phyloP scores from a whole-genome alignment of 2,888 invertebrate genomes.

The Dynastes maya region DNA sequence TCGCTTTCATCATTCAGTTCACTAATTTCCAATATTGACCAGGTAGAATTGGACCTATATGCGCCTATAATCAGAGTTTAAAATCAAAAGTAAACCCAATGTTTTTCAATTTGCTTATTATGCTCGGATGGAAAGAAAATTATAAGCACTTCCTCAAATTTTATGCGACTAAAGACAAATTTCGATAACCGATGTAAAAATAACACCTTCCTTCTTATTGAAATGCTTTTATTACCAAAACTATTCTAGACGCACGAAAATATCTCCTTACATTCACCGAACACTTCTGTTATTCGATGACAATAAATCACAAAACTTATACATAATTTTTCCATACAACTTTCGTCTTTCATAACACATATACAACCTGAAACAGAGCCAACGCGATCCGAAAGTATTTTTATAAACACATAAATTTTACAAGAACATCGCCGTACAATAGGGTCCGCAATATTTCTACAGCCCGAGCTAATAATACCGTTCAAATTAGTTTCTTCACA shows the following conservation, averaged over 20 bases:
- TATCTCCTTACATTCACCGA: background rate
- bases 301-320: slow-evolving; percentile 38
- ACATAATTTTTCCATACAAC: slow-evolving; percentile 38
- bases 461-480: slow-evolving; percentile 34
- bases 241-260: background rate
- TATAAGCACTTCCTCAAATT: no score
- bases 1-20: no score
- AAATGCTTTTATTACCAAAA: no score
- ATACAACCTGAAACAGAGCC: slow-evolving; percentile 35
- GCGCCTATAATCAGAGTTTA: no score
- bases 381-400: slow-evolving; percentile 39
- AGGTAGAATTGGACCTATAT: no score
- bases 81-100: no score
- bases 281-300: slow-evolving; percentile 10
- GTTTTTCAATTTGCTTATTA: no score
- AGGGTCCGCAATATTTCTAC: slow-evolving; percentile 38
- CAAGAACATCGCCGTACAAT: slow-evolving; percentile 39
- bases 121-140: no score
- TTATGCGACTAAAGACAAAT: no score
- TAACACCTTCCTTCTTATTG: no score
- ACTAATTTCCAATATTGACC: no score
- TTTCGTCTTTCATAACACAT: slow-evolving; percentile 35
- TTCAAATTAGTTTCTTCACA: slow-evolving; percentile 30
- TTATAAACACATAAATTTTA: slow-evolving; percentile 45
- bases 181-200: no score